These are phyloP conservation scores for Allobates femoralis DNA, from an alignment of 2,797 vertebrate species.

Conservation along the genomic window DNA sequence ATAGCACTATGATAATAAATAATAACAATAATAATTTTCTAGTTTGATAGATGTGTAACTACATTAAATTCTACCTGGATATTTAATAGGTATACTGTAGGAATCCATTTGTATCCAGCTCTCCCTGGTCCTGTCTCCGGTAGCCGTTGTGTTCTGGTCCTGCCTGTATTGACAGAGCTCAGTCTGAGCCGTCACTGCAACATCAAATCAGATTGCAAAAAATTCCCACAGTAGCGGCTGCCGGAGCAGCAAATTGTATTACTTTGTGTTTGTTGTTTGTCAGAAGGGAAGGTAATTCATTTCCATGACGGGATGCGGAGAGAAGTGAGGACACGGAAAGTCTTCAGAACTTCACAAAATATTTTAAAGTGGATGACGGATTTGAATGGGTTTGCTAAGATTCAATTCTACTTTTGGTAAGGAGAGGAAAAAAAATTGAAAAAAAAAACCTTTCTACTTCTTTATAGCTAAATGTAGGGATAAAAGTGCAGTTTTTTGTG, in stretches of 20 bases:
- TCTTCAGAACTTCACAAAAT: slow-evolving; percentile 1
- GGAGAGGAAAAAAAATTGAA: not conserved
- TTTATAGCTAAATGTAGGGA: not conserved
- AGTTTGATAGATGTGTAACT: too few species aligned
- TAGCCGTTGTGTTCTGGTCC: slow-evolving; percentile 18
- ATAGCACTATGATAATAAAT: too few species aligned
- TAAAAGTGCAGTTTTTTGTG: not conserved
- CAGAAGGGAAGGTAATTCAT: slow-evolving; percentile 33
- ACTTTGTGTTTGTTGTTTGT: slow-evolving; percentile 43
- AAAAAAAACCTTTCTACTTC: not conserved
- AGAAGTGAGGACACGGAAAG: not conserved
- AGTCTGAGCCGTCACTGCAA: not conserved
- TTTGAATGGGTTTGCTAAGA: not conserved
- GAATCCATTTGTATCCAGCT: not conserved
- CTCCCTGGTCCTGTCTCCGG: not conserved
- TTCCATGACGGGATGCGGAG: not conserved
- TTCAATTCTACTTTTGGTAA: not conserved
- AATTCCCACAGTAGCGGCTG: slow-evolving; percentile 28
- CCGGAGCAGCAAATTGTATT: slow-evolving; percentile 32
- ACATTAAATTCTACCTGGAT: not conserved
- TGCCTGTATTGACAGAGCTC: slow-evolving; percentile 12
- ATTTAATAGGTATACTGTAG: not conserved
- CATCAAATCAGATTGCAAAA: slow-evolving; percentile 13
- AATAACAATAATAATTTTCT: too few species aligned
- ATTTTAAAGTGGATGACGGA: not conserved